A percentile compares a stretch with the other conserved stretches of the same genome.
These are phyloP conservation scores for Zaprionus inermis DNA, from an alignment of 1,140 invertebrate genomes.

Conservation along the genomic window DNA sequence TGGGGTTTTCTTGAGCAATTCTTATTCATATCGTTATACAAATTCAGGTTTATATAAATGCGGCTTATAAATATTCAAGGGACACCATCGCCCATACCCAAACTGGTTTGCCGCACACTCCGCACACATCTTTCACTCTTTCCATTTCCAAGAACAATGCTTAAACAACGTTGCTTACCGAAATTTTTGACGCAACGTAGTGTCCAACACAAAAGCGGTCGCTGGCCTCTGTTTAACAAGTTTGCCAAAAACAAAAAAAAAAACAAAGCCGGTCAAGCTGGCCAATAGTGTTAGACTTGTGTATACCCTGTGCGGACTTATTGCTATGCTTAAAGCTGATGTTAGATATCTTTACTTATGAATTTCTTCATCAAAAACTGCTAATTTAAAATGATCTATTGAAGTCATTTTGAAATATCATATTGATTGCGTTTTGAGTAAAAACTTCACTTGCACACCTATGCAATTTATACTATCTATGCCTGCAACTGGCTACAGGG, in stretches of 20 bases:
- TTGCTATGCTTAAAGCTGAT: background rate
- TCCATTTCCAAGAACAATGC: slow-evolving; percentile 76
- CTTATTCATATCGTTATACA: slow-evolving; percentile 21
- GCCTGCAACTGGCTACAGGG: slow-evolving; percentile 9
- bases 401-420: background rate
- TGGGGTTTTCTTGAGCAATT: slow-evolving; percentile 10
- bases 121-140: slow-evolving; percentile 73
- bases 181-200: slow-evolving; percentile 65
- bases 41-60: slow-evolving; percentile 61
- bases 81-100: slow-evolving; percentile 27
- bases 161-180: slow-evolving; percentile 49
- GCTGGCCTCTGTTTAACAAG: slow-evolving; percentile 77
- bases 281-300: background rate
- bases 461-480: background rate
- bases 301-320: slow-evolving; percentile 37
- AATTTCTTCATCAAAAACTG: background rate
- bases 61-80: slow-evolving; percentile 69
- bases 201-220: slow-evolving; percentile 58
- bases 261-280: background rate
- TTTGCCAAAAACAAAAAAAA: slow-evolving; percentile 60
- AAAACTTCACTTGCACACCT: background rate
- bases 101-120: slow-evolving; percentile 66
- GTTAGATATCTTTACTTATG: background rate
- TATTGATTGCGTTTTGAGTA: background rate
- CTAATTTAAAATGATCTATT: background rate